A percentile compares a stretch with the other conserved stretches of the same genome.
These are phyloP conservation scores for Halesus radiatus DNA, from an alignment of 1,140 invertebrate species.

Conservation along the genomic window DNA sequence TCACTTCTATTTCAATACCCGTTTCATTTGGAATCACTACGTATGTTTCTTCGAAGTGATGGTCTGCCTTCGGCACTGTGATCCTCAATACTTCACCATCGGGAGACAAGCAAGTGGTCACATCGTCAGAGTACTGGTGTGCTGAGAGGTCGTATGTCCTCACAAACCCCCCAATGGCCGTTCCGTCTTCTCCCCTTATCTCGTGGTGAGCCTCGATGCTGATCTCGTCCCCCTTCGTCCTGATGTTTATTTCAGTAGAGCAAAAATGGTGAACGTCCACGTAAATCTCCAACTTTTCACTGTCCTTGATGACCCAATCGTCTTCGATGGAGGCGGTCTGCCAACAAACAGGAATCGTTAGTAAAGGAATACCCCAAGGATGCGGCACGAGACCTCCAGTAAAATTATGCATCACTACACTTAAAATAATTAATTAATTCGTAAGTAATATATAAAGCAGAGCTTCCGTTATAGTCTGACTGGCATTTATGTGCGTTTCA, in stretches of 20 bases:
- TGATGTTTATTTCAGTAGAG: slow-evolving; percentile 84
- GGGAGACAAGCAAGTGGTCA: slow-evolving; percentile 77
- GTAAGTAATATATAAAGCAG: too few relatives aligned
- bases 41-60: too few relatives aligned
- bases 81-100: slow-evolving; percentile 79
- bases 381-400: too few relatives aligned
- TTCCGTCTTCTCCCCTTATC: slow-evolving; percentile 77
- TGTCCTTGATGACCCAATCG: background rate
- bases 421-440: too few relatives aligned
- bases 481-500: too few relatives aligned
- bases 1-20: too few relatives aligned
- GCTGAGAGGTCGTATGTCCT: slow-evolving; percentile 75
- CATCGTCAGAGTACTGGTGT: slow-evolving; percentile 73
- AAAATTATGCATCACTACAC: too few relatives aligned
- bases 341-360: too few relatives aligned
- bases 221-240: slow-evolving; percentile 76
- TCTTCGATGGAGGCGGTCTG: background rate
- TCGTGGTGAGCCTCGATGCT: slow-evolving; percentile 78
- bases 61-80: slow-evolving; percentile 70
- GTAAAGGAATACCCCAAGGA: too few relatives aligned
- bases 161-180: slow-evolving; percentile 76
- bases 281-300: slow-evolving; percentile 69
- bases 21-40: too few relatives aligned
- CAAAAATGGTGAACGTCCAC: slow-evolving; percentile 85
- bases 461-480: too few relatives aligned